A percentile compares a stretch with the other conserved stretches of the same genome.
phyloP scores from a whole-genome alignment of 1,140 invertebrate species.

The Heliconius hermathena region DNA sequence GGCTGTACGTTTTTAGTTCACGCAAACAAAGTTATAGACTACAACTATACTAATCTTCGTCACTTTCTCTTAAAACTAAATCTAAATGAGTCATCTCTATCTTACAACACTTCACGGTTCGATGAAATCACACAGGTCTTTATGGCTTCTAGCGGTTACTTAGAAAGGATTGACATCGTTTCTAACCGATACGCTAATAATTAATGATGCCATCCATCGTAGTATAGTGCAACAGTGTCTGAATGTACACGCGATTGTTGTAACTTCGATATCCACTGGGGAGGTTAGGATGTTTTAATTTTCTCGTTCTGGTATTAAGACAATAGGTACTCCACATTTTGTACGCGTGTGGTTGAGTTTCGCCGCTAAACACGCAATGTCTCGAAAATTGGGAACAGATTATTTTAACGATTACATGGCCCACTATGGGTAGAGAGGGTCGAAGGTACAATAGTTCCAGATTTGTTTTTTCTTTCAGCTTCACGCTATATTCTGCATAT shows the following conservation, averaged over 20 bases:
- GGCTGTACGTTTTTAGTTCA: too few relatives aligned
- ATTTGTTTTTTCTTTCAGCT: too few relatives aligned
- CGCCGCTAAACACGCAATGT: too few relatives aligned
- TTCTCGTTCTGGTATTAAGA: not conserved
- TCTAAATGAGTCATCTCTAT: slow-evolving; percentile 17
- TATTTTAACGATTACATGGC: too few relatives aligned
- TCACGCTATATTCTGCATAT: too few relatives aligned
- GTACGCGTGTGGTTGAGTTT: too few relatives aligned
- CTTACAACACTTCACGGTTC: slow-evolving; percentile 18
- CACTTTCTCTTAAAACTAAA: not conserved
- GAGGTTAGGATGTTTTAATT: not conserved
- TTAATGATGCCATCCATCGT: not conserved
- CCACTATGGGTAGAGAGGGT: too few relatives aligned
- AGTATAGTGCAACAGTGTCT: not conserved
- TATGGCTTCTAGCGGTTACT: slow-evolving; percentile 40
- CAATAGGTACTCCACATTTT: too few relatives aligned
- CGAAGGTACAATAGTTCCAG: too few relatives aligned
- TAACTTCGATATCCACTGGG: not conserved
- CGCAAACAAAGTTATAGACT: too few relatives aligned
- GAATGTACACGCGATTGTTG: not conserved
- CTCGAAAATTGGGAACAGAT: too few relatives aligned
- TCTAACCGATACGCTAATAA: slow-evolving; percentile 33
- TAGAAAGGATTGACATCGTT: slow-evolving; percentile 40
- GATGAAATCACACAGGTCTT: slow-evolving; percentile 36
- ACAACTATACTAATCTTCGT: not conserved